phyloP scores from a whole-genome alignment of 2,888 invertebrate species.

The Eupithecia pulchellata region DNA sequence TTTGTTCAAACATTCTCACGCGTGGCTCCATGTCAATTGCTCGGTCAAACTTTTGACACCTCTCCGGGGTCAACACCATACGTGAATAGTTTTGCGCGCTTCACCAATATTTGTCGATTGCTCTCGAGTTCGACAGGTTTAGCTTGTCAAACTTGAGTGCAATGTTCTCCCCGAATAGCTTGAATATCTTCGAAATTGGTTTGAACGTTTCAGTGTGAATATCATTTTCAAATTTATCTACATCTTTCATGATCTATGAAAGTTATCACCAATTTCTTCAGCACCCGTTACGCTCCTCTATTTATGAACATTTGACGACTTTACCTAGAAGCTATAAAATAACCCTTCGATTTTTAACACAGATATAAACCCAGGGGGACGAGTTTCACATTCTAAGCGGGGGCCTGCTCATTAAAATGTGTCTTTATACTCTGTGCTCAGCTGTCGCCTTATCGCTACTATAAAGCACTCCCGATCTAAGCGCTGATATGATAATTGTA shows the following conservation, averaged over 20 bases:
- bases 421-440: conserved; percentile 72
- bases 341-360: conserved; percentile 63
- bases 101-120: conserved; percentile 70
- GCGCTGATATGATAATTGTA: conserved; percentile 78
- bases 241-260: conserved; percentile 23
- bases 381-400: conserved; percentile 68
- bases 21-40: conserved; percentile 77
- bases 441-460: conserved; percentile 74
- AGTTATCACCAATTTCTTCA: conserved; percentile 26
- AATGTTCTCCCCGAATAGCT: conserved; percentile 8
- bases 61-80: conserved; percentile 68
- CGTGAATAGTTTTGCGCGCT: conserved; percentile 68
- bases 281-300: conserved; percentile 30
- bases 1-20: conserved; percentile 84
- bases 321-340: conserved; percentile 54
- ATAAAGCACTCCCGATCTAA: conserved; percentile 72
- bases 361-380: conserved; percentile 61
- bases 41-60: conserved; percentile 77
- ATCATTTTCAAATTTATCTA: conserved; percentile 7
- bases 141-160: conserved; percentile 21
- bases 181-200: neutral
- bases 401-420: conserved; percentile 75
- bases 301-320: conserved; percentile 41
- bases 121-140: conserved; percentile 54
- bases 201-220: neutral